Evolutionary conservation across 2,797 vertebrate species (phyloP).

Genomic region (Argentina silus): DNA sequence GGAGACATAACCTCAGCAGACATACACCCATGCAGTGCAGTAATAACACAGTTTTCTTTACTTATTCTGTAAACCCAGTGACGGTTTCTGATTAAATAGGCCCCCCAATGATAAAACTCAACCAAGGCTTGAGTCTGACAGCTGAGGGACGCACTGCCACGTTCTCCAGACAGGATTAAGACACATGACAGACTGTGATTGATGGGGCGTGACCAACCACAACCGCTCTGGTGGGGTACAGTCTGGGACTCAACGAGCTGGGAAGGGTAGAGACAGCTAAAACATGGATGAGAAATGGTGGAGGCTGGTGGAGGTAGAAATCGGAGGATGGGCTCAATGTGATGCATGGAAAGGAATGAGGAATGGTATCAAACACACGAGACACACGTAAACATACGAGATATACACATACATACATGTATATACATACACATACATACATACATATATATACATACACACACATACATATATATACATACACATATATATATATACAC

Average conservation of each 20-base stretch:
- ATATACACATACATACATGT: too few relatives aligned
- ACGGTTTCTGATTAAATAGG: too few relatives aligned
- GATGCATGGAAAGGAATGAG: too few relatives aligned
- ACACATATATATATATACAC: too few relatives aligned
- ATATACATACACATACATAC: too few relatives aligned
- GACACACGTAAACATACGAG: too few relatives aligned
- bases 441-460: too few relatives aligned
- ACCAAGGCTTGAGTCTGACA: not conserved
- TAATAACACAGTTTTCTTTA: not conserved
- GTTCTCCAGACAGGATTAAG: not conserved
- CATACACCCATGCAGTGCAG: not conserved
- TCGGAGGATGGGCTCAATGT: too few relatives aligned
- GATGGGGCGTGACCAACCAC: not conserved
- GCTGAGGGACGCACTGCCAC: not conserved
- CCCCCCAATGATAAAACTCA: not conserved
- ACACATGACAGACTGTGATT: not conserved
- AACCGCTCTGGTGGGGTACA: not conserved
- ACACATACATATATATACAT: too few relatives aligned
- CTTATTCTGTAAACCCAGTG: too few relatives aligned
- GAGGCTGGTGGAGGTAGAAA: too few relatives aligned
- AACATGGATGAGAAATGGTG: not conserved
- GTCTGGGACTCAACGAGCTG: not conserved
- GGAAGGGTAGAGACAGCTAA: not conserved
- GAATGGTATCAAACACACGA: too few relatives aligned
- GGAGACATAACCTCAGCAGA: not conserved